phyloP scores from a whole-genome alignment of 2,113 vertebrate genomes.

The Tenrec ecaudatus region DNA sequence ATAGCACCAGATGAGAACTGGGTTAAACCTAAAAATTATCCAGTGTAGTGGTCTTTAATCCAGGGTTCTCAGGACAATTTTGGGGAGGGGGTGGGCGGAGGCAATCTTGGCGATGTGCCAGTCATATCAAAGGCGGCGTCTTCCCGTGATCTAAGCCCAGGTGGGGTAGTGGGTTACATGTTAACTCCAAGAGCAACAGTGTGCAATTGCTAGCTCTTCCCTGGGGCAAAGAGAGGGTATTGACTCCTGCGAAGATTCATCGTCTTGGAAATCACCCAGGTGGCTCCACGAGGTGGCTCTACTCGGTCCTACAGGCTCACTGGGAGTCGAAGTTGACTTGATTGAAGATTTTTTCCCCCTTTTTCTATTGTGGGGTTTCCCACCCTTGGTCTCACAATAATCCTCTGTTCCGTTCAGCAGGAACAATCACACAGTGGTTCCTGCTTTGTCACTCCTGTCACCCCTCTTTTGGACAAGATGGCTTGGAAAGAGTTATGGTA shows the following conservation, averaged over 20 bases:
- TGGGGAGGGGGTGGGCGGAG: not conserved
- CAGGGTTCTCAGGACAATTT: not conserved
- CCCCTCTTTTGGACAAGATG: constrained; percentile 20
- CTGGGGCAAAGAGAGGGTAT: too few relatives aligned
- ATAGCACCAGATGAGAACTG: constrained; percentile 29
- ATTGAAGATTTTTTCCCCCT: too few relatives aligned
- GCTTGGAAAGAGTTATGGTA: not conserved
- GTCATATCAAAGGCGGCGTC: constrained; percentile 36
- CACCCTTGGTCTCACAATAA: not conserved
- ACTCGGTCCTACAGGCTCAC: too few relatives aligned
- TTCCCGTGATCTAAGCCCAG: not conserved
- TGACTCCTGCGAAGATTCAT: too few relatives aligned
- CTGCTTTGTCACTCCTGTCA: not conserved
- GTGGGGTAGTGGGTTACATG: too few relatives aligned
- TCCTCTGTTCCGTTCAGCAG: not conserved
- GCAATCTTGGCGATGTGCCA: not conserved
- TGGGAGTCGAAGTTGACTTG: too few relatives aligned
- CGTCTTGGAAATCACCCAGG: too few relatives aligned
- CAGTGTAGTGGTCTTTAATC: not conserved
- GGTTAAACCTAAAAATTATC: constrained; percentile 14
- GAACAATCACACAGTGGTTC: not conserved
- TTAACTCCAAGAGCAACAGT: too few relatives aligned
- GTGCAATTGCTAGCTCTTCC: too few relatives aligned
- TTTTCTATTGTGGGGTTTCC: not conserved
- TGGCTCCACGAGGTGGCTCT: too few relatives aligned